A percentile compares a stretch with the other conserved stretches of the same genome.
phyloP scores from a whole-genome alignment of 1,140 invertebrate species.

The Hypsibius dujardini region DNA sequence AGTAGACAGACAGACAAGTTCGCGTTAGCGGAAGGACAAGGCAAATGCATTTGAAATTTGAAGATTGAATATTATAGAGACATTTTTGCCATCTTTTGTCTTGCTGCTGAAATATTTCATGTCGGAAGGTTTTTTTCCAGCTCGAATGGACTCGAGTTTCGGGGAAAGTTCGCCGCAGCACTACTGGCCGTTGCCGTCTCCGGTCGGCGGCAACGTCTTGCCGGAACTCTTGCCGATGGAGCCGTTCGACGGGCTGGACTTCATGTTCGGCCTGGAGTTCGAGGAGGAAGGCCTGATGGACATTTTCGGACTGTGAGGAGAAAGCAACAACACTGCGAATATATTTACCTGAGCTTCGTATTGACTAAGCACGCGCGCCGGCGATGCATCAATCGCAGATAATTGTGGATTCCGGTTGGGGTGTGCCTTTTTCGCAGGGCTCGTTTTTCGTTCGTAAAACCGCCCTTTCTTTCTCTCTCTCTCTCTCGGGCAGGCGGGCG shows the following conservation, averaged over 20 bases:
- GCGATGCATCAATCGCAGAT: too few species aligned
- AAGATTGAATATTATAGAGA: background rate
- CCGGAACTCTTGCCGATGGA: slow-evolving; percentile 7
- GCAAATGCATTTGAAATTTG: background rate
- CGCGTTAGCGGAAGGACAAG: background rate
- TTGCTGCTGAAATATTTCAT: background rate
- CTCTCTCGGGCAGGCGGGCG: too few species aligned
- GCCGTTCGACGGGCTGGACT: slow-evolving; percentile 13
- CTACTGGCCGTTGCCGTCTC: slow-evolving; percentile 8
- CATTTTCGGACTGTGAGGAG: too few species aligned
- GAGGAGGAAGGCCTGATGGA: background rate
- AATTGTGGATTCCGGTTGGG: too few species aligned
- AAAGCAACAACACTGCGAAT: too few species aligned
- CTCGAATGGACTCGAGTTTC: background rate
- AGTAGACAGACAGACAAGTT: background rate
- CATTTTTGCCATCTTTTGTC: background rate
- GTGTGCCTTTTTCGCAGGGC: too few species aligned
- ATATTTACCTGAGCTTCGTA: too few species aligned
- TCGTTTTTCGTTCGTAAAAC: too few species aligned
- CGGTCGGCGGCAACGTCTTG: background rate
- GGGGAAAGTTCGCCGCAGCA: background rate
- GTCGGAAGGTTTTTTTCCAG: background rate
- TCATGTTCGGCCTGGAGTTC: slow-evolving; percentile 16
- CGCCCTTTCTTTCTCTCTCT: too few species aligned
- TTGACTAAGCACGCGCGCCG: too few species aligned